Conservation (phyloP, 2,113 vertebrate genomes). For the Cyrtonyx montezumae region DNA sequence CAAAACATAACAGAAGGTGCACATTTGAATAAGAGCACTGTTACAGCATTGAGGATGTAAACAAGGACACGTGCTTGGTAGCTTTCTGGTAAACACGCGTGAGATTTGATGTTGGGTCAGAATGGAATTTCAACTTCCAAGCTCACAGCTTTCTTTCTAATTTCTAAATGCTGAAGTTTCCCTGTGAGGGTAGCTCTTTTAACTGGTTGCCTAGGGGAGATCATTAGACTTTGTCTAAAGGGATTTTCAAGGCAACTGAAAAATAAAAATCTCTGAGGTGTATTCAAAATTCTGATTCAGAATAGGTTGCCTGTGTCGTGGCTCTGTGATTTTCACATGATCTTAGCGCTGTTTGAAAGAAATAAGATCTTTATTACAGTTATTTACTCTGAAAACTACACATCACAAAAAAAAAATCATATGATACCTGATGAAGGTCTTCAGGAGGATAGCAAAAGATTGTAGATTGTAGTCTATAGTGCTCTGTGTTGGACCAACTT, state of each 20-base stretch:
- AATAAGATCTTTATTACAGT: not conserved
- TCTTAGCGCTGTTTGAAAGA: not conserved
- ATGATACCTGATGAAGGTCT: not conserved
- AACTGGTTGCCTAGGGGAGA: not conserved
- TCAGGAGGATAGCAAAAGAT: not conserved
- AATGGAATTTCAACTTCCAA: not conserved
- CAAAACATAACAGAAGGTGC: not conserved
- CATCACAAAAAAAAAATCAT: not conserved
- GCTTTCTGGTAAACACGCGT: not conserved
- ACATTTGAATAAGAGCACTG: not conserved
- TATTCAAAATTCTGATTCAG: not conserved
- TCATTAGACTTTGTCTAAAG: not conserved
- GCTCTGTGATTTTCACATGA: not conserved
- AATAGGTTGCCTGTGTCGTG: not conserved
- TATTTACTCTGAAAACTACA: not conserved
- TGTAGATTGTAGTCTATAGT: not conserved
- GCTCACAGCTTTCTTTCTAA: not conserved
- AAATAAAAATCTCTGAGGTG: not conserved
- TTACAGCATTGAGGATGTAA: not conserved
- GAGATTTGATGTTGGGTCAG: not conserved
- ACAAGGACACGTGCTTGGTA: not conserved
- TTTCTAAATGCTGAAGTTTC: not conserved
- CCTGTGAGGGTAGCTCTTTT: not conserved
- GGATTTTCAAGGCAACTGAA: not conserved
- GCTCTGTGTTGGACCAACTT: not conserved